phyloP scores from a whole-genome alignment of 1,140 invertebrate genomes.

The Ooceraea biroi region DNA sequence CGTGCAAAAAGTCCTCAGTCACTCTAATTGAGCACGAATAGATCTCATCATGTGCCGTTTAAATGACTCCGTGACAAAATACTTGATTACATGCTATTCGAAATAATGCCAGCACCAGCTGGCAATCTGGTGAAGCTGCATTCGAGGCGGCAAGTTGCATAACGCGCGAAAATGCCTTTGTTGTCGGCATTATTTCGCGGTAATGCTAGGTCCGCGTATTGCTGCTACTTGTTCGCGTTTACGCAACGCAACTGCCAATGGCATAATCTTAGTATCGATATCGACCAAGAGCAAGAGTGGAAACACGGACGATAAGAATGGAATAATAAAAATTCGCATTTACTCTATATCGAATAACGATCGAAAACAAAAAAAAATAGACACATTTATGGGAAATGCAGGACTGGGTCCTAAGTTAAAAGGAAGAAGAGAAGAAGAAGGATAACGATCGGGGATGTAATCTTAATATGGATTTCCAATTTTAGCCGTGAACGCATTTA shows the following conservation, averaged over 20 bases:
- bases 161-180: constrained; percentile 11
- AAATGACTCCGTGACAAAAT: not conserved
- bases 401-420: too few species aligned
- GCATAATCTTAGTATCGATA: not conserved
- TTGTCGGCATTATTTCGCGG: constrained; percentile 5
- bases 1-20: not conserved
- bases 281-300: not conserved
- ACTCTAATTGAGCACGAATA: not conserved
- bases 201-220: not conserved
- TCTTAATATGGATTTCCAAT: constrained; percentile 24
- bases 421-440: too few species aligned
- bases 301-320: not conserved
- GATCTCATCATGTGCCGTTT: not conserved
- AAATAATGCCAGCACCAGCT: not conserved
- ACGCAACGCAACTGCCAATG: too few species aligned
- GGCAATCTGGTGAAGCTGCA: not conserved
- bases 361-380: too few species aligned
- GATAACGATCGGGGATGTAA: not conserved
- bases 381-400: too few species aligned
- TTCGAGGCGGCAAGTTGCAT: not conserved
- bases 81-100: not conserved
- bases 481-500: not conserved
- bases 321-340: constrained; percentile 24
- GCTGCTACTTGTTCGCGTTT: not conserved
- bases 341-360: too few species aligned